A percentile compares a stretch with the other conserved stretches of the same genome.
phyloP scores from a whole-genome alignment of 2,797 vertebrate genomes.

The Falco rusticolus region DNA sequence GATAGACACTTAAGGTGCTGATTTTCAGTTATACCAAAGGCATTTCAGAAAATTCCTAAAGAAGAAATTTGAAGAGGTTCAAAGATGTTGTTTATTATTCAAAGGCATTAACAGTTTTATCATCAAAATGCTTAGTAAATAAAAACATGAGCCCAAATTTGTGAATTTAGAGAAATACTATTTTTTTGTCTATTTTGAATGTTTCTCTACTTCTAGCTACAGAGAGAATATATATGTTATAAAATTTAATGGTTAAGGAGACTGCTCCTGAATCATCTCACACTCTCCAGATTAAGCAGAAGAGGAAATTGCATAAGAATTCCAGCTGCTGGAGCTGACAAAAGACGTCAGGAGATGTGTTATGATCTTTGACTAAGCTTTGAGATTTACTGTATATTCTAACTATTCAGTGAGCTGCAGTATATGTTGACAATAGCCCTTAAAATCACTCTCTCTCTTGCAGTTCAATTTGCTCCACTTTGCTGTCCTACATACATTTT shows the following conservation, averaged over 20 bases:
- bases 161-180: background rate
- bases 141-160: background rate
- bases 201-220: background rate
- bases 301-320: background rate
- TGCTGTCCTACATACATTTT: constrained; percentile 40
- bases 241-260: background rate
- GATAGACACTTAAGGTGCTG: background rate
- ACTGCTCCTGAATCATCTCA: background rate
- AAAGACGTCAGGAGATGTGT: background rate
- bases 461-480: constrained; percentile 11
- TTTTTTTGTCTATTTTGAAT: background rate
- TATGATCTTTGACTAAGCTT: background rate
- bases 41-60: background rate
- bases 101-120: background rate
- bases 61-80: background rate
- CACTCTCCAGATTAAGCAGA: background rate
- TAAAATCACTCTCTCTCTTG: background rate
- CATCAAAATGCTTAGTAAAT: background rate
- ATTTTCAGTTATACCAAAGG: background rate
- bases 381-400: background rate
- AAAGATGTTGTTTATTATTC: background rate
- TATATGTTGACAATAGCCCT: background rate
- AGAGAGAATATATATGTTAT: background rate
- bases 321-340: background rate
- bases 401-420: background rate